These are phyloP conservation scores for Clarias platycephalus DNA, from an alignment of 2,797 vertebrate species.

Conservation along the genomic window DNA sequence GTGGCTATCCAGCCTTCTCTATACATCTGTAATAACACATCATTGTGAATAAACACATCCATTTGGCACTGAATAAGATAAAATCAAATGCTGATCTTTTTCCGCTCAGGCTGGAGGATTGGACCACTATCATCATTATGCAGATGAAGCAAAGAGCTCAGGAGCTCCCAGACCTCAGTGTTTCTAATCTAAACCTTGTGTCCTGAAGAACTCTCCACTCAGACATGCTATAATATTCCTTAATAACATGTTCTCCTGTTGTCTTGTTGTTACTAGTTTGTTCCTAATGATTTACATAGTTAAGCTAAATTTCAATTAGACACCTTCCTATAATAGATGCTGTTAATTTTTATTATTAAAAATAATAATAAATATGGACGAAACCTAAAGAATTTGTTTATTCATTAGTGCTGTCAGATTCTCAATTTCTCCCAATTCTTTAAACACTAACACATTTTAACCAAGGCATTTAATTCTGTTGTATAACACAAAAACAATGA, in stretches of 20 bases:
- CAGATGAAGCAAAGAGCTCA: conserved; percentile 56
- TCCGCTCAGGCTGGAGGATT: conserved; percentile 62
- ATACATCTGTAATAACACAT: conserved; percentile 67
- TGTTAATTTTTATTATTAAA: no score
- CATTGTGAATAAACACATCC: conserved; percentile 74
- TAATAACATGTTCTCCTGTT: background rate
- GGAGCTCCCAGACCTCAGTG: background rate
- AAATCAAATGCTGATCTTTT: conserved; percentile 64
- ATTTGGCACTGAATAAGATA: conserved; percentile 57
- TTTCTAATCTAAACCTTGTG: conserved; percentile 9
- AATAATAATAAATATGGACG: background rate
- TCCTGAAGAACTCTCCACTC: background rate
- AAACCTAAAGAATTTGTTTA: background rate
- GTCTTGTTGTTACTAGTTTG: background rate
- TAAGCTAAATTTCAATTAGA: background rate
- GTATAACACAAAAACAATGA: conserved; percentile 12
- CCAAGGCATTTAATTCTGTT: background rate
- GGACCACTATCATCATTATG: conserved; percentile 72
- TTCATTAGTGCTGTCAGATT: background rate
- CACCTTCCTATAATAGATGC: background rate
- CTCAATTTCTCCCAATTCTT: background rate
- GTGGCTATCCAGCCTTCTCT: conserved; percentile 73
- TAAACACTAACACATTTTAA: background rate
- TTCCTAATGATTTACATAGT: background rate
- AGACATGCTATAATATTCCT: background rate